These are phyloP conservation scores for Hypsibius dujardini DNA, from an alignment of 1,140 invertebrate genomes.

Conservation along the genomic window DNA sequence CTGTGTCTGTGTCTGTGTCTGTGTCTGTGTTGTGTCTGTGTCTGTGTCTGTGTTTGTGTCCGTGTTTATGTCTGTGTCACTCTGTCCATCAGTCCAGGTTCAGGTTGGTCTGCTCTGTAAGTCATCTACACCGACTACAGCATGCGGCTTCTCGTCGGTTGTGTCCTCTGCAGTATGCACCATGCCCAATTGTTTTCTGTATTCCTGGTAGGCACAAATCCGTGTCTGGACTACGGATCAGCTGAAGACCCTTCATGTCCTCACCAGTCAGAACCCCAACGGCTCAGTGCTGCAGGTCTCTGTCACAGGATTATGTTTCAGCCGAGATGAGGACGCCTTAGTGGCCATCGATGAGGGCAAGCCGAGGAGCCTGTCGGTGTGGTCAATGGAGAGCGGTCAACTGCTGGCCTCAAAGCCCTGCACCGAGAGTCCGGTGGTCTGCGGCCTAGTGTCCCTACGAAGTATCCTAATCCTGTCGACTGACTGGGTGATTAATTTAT, in stretches of 20 bases:
- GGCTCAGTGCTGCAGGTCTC: neutral
- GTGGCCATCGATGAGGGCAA: conserved; percentile 2
- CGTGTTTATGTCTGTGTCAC: no score
- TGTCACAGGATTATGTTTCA: neutral
- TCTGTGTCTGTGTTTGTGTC: no score
- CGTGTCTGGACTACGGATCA: neutral
- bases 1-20: no score
- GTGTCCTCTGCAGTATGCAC: no score
- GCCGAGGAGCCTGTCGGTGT: neutral
- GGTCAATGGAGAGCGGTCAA: conserved; percentile 8
- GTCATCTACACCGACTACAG: neutral
- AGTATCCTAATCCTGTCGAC: neutral
- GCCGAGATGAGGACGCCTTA: neutral
- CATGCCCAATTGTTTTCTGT: no score
- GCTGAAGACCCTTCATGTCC: conserved; percentile 4
- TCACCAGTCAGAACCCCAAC: neutral
- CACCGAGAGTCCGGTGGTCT: conserved; percentile 8
- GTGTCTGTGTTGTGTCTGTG: no score
- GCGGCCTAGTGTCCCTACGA: neutral
- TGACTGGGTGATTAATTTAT: neutral
- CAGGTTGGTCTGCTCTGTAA: no score
- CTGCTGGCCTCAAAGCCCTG: neutral
- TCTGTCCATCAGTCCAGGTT: no score
- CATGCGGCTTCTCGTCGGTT: no score
- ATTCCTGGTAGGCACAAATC: neutral